phyloP scores from a whole-genome alignment of 2,797 vertebrate species.

The Halcyon badia region DNA sequence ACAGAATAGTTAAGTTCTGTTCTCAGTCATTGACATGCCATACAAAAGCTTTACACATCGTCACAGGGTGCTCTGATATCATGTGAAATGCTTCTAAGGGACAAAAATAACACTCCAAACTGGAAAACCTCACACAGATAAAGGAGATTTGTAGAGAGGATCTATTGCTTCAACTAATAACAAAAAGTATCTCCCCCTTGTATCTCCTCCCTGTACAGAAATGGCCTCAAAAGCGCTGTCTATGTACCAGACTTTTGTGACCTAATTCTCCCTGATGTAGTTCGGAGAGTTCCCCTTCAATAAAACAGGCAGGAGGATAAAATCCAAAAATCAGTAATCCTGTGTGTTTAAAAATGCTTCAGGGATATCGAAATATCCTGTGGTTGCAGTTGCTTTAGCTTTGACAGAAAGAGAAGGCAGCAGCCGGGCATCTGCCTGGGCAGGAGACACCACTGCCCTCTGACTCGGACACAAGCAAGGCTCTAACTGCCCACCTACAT shows the following conservation, averaged over 20 bases:
- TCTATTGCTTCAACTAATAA: not conserved
- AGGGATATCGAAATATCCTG: not conserved
- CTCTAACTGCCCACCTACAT: not conserved
- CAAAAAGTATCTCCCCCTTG: not conserved
- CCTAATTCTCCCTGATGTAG: not conserved
- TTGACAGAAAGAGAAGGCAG: not conserved
- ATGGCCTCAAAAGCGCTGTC: not conserved
- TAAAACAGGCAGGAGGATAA: not conserved
- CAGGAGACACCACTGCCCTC: not conserved
- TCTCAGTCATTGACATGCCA: not conserved
- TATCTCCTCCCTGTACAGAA: not conserved
- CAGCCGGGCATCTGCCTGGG: not conserved
- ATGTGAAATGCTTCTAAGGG: not conserved
- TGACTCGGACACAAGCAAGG: not conserved
- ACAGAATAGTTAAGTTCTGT: not conserved
- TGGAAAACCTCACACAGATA: not conserved
- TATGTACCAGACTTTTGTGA: not conserved
- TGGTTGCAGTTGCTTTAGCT: not conserved
- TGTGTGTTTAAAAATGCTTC: not conserved
- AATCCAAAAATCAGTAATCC: not conserved
- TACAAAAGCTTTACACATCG: not conserved
- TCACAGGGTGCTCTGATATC: not conserved
- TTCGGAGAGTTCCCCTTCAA: not conserved
- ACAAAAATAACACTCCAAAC: not conserved
- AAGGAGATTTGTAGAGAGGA: not conserved